Evolutionary conservation across 2,888 invertebrate species (phyloP), one percentile per base, ranked within the genome.

Genomic region (Caenorhabditis auriculariae): DNA sequence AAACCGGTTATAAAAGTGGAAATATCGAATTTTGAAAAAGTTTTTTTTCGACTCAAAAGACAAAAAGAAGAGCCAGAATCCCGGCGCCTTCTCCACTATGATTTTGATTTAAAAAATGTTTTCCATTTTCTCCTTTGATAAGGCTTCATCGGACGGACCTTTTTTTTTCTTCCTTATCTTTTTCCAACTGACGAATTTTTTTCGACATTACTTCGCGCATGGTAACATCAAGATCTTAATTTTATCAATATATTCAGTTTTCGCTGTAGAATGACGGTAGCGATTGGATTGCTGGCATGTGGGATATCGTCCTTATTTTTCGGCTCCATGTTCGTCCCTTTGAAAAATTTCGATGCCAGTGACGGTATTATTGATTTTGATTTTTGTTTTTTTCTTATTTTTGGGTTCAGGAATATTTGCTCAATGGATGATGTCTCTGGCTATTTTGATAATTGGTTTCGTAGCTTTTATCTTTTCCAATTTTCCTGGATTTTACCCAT

Each of bases 251-350:
- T 32, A 7, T 12, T 9, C 32, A 32, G 12, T 32, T 32, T 32
- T 32, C 32, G 12, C 32, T 32, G 7, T 32, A 39, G 24, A 29
- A 65, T 61, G 64, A 19, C 56, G 47, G 49, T 55, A 2, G 49
- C 32, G 3, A 70, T 79, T 42, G 85, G 85, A n/a, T 82, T 81
- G 61, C 72, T 82, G 7, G 77, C 82, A 19, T 83, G 83, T 29
- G 75, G 72, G 3, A 66, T 84, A 12, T 82, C 85, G 17, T 82
- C 83, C 15, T 27, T 84, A 2, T 81, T 84, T 63, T 85, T 83
- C 74, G 85, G 85, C 21, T 83, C 82, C 48, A 84, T 84, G 77
- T 84, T 83, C 71, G 82, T 84, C 17, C 84, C 84, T 6, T 78
- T 84, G 15, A 83, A 84, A 61, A 82, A 81, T 41, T 83, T 79